Conservation (phyloP, 2,797 vertebrate genomes). For the Salmo trutta region DNA sequence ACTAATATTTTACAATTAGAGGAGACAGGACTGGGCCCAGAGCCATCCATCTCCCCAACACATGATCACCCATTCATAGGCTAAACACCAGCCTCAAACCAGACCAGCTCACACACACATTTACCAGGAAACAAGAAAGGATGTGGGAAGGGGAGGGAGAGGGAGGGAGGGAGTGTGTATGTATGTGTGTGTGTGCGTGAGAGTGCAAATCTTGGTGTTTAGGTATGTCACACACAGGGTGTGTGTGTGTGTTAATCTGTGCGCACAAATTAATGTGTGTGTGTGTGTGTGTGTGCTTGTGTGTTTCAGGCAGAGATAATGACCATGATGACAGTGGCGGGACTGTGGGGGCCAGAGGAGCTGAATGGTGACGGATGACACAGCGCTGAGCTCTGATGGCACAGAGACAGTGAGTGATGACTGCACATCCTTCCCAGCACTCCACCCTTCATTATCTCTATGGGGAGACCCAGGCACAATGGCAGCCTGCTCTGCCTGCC, state of each 20-base stretch:
- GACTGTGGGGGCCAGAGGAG: background rate
- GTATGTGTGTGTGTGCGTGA: background rate
- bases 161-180: background rate
- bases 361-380: constrained; percentile 91
- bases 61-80: constrained; percentile 81
- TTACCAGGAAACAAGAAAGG: constrained; percentile 55
- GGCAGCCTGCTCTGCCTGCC: constrained; percentile 77
- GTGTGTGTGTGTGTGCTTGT: constrained; percentile 8
- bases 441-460: constrained; percentile 92
- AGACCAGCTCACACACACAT: constrained; percentile 39
- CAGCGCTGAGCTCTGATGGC: constrained; percentile 86
- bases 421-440: constrained; percentile 83
- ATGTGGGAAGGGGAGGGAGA: constrained; percentile 17
- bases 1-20: constrained; percentile 99
- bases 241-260: too few species aligned
- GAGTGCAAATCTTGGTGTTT: too few species aligned
- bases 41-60: constrained; percentile 96
- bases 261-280: background rate
- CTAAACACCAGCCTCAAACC: constrained; percentile 73
- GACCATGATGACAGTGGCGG: constrained; percentile 88
- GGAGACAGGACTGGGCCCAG: constrained; percentile 94
- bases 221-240: too few species aligned
- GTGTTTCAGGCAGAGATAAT: constrained; percentile 81
- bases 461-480: constrained; percentile 73
- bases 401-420: constrained; percentile 92